Base-by-base conservation (phyloP, 2,888 invertebrate species). In the Calliopum simillimum region DNA sequence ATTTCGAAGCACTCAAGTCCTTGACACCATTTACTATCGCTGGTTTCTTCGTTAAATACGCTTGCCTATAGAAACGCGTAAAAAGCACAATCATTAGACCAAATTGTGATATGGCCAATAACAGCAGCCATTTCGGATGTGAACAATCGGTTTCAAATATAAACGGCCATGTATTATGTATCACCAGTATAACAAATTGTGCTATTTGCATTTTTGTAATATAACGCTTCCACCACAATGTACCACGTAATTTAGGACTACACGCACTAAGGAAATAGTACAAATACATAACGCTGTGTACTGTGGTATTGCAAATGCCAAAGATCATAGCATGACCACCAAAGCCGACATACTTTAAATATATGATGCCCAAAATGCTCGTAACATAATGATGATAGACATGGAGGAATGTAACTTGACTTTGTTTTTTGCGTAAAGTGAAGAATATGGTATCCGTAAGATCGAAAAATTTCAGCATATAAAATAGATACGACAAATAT, bases 381-480 rank as follows among this genome's bases (percentile, higher is more conserved):
- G 63, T 56, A 14, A 69, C 4, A 1, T 56, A 16, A 59, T 69
- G 69, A 46, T 69, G 69, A 41, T 69, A 69, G 46, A 64, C 47
- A 41, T 69, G 69, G 16, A 69, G 55, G 14, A 69, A 63, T 13
- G 69, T 51, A 1, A 69, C 43, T 16, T 69, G 69, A 19, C 63
- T 69, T 16, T 55, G 56, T 23, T 63, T 69, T 33, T 69, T 69
- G 11, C 69, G 69, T 19, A 69, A 49, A 33, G 63, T 63, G 21
- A 63, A 69, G 16, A 69, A 63, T 19, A 63, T 14, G 4, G 69
- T 69, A 13, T 69, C 69, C 44, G 63, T 13, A 14, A 53, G 55
- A 47, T 69, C 69, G 46, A 46, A 25, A 41, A 69, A 12, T 33
- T 64, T 63, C 4, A 69, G 13, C 3, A 69, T 3, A 41, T 47